Evolutionary conservation across 2,113 vertebrate genomes (phyloP), one percentile per base, ranked within the genome.

Genomic region (Gymnobelideus leadbeateri): DNA sequence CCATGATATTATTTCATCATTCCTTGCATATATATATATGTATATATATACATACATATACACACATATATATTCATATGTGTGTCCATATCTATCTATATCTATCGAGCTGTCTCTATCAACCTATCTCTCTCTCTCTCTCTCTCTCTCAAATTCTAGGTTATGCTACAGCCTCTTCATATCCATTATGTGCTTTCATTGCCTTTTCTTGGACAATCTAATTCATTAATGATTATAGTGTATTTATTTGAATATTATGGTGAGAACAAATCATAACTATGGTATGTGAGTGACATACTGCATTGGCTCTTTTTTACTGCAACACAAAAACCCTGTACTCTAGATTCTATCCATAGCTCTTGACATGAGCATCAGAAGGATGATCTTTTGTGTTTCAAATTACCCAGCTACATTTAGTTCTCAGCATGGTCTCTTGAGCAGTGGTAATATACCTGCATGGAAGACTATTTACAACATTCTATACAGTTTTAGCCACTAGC

Each of bases 401-500:
- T 55, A 91, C 37, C 51, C 7, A 49, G 12, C 37, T 25, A 46
- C 92, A 51, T 77, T 91, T 24, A 89, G 31, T 12, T 61, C 50
- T 52, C 61, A 89, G 93, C 54, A 93, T 26, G 1, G n/a, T 8
- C 9, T 21, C 61, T 90, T 90, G 46, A 93, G 84, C 46, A 90
- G 43, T 96, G 96, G 96, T 94, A 90, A 1, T n/a, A 19, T 51
- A 90, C 16, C 50, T n/a, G 14, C n/a, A 37, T 94, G 10, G 53
- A 21, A 92, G 24, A 47, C 90, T 25, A 37, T 25, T 0, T 31
- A n/a, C 43, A 37, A 16, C 49, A 19, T 2, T 89, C 53, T 89
- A 92, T 50, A 97, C 90, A 94, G 93, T 3, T 0, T 50, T 49
- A 25, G 24, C 68, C 51, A 97, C 84, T 14, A n/a, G 51, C 61